A percentile compares a stretch with the other conserved stretches of the same genome.
Conservation (phyloP, 2,888 invertebrate genomes). For the Ormyrus rosae region DNA sequence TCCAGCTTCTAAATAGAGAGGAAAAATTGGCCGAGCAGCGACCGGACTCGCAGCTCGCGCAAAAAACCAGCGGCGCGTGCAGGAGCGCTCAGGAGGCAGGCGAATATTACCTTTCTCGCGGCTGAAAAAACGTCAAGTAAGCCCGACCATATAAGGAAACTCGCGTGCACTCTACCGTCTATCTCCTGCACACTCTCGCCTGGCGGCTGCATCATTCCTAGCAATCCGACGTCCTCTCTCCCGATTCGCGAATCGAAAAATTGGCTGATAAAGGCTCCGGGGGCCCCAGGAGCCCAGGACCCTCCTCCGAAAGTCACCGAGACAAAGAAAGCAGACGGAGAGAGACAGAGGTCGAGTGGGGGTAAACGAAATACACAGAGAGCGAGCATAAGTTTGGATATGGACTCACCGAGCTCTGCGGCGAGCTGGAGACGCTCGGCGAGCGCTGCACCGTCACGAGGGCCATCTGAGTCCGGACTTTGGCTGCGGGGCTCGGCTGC, state of each 20-base stretch:
- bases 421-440: conserved; percentile 83
- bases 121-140: conserved; percentile 62
- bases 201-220: too few relatives aligned
- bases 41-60: background rate
- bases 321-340: background rate
- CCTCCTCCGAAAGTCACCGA: too few relatives aligned
- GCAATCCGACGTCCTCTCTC: too few relatives aligned
- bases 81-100: background rate
- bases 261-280: too few relatives aligned
- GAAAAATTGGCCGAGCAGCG: conserved; percentile 36
- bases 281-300: too few relatives aligned
- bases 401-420: conserved; percentile 79
- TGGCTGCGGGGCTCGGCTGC: background rate
- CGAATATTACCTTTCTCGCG: conserved; percentile 60
- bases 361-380: background rate
- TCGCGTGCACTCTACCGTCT: conserved; percentile 56
- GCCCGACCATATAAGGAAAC: conserved; percentile 67
- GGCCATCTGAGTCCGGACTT: conserved; percentile 78
- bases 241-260: too few relatives aligned
- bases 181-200: background rate
- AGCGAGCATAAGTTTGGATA: background rate
- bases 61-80: background rate
- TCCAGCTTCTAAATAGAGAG: background rate
- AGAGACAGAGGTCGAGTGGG: background rate
- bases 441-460: conserved; percentile 85